Evolutionary conservation across 1,140 invertebrate species (phyloP).

Genomic region (Aphis gossypii): DNA sequence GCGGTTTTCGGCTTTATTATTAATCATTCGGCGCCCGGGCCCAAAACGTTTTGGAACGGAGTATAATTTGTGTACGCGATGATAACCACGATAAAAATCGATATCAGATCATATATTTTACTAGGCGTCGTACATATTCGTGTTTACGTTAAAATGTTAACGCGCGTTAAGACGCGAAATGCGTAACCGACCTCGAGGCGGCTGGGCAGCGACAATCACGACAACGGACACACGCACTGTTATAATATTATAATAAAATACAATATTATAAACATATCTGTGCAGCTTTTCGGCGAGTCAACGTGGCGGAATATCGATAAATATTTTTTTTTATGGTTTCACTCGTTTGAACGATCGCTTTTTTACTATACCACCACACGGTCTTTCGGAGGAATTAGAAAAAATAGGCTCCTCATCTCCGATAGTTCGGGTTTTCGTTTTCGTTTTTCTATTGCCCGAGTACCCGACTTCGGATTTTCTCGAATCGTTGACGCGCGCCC

Average conservation of each 20-base stretch:
- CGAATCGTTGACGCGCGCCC: not conserved
- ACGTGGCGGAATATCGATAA: not conserved
- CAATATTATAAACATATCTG: no score
- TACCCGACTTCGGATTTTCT: not conserved
- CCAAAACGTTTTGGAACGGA: not conserved
- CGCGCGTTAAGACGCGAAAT: not conserved
- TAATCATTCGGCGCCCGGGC: not conserved
- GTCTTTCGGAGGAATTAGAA: not conserved
- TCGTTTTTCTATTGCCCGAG: not conserved
- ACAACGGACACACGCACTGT: not conserved
- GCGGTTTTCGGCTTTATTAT: not conserved
- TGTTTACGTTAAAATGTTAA: not conserved
- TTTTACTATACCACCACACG: not conserved
- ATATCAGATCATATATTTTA: not conserved
- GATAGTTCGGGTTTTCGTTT: not conserved
- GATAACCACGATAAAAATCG: not conserved
- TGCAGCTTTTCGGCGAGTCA: not conserved
- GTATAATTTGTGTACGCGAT: not conserved
- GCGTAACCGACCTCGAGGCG: not conserved
- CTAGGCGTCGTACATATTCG: not conserved
- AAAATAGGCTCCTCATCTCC: not conserved
- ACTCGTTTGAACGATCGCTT: not conserved
- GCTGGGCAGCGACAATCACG: not conserved
- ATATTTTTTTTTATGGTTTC: no score
- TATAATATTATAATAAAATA: not conserved